Evolutionary conservation across 2,797 vertebrate genomes (phyloP).

Genomic region (Lagorchestes hirsutus): DNA sequence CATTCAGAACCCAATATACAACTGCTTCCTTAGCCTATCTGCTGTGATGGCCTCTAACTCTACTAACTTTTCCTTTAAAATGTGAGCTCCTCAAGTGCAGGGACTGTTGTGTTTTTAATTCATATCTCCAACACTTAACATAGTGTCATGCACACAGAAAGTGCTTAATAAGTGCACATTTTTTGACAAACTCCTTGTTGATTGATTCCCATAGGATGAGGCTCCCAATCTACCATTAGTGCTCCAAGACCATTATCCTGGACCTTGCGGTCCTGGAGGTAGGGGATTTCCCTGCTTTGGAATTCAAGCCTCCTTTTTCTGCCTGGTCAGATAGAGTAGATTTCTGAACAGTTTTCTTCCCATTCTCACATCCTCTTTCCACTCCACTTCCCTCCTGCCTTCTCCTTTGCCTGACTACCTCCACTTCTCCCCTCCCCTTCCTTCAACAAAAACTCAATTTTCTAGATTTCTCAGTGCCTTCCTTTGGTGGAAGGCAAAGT

Average conservation of each 20-base stretch:
- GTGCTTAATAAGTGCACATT: background rate
- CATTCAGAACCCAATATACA: background rate
- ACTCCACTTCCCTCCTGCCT: background rate
- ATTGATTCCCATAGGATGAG: background rate
- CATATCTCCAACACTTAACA: too few species aligned
- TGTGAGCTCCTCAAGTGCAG: background rate
- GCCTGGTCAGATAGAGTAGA: background rate
- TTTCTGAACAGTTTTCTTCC: background rate
- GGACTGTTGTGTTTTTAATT: background rate
- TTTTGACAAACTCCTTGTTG: background rate
- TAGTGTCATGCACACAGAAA: background rate
- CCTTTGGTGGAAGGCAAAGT: background rate
- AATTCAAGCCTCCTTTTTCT: background rate
- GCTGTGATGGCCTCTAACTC: background rate
- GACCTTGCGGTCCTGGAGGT: background rate
- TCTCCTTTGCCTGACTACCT: background rate
- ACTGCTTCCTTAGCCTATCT: background rate
- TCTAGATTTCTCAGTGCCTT: background rate
- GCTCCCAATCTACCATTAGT: background rate
- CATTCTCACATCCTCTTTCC: background rate
- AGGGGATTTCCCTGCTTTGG: background rate
- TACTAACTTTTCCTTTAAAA: background rate
- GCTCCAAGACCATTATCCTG: background rate
- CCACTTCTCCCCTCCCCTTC: rapidly evolving
- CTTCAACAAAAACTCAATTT: rapidly evolving